Conservation (phyloP, 1,140 invertebrate genomes). For the Apis dorsata region DNA sequence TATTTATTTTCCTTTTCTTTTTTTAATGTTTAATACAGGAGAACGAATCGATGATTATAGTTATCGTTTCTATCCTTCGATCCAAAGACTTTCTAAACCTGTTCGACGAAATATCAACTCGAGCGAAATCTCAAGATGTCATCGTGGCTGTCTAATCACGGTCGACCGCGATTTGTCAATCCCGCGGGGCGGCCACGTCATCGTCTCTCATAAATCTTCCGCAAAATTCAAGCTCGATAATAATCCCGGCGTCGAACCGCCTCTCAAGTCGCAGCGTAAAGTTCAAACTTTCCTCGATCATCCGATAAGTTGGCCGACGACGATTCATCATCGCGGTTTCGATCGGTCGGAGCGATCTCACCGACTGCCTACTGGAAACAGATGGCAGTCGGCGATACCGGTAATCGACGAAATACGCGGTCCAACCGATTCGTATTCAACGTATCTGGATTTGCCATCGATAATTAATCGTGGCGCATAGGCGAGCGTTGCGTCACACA, state of each 20-base stretch:
- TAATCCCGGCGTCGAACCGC: not conserved
- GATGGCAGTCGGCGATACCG: constrained; percentile 1
- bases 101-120: not conserved
- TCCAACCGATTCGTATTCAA: not conserved
- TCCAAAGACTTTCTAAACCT: not conserved
- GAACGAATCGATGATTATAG: not conserved
- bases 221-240: constrained; percentile 3
- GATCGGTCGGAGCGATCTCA: constrained; percentile 10
- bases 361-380: constrained; percentile 2
- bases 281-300: constrained; percentile 19
- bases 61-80: not conserved
- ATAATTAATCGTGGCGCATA: constrained; percentile 40
- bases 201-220: not conserved
- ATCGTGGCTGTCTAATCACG: not conserved
- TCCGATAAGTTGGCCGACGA: constrained; percentile 7
- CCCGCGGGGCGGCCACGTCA: not conserved
- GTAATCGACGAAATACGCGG: constrained; percentile 35
- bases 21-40: not conserved
- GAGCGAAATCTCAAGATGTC: not conserved
- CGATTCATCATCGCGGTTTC: constrained; percentile 36
- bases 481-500: constrained; percentile 50
- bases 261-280: not conserved
- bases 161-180: not conserved
- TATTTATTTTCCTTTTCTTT: not conserved
- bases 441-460: constrained; percentile 44